Evolutionary conservation across 1,140 invertebrate species (phyloP), one percentile per base, ranked within the genome.

Genomic region (Mamestra configurata): DNA sequence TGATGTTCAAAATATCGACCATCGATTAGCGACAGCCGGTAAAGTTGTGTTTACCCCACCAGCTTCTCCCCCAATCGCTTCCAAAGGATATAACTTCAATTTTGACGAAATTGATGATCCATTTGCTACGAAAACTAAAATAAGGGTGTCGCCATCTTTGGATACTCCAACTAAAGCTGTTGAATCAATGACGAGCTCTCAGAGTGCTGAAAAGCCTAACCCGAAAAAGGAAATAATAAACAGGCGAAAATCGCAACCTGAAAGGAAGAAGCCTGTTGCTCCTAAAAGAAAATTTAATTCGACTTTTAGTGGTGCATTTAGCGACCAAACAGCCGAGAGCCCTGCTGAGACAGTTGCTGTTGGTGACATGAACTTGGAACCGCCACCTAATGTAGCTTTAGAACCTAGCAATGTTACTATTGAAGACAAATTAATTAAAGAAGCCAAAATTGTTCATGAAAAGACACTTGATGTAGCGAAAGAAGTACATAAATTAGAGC

Each of bases 61-160:
- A 10, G 13, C 13, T 13, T 88, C 88, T 31, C 89, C 92, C 24
- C 86, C 87, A 11, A 82, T 89, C 49, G 71, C 64, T 68, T 88
- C 86, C 49, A 93, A 91, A 82, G 91, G 89, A 20, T 94, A 93
- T 80, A 91, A 92, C 76, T 90, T 93, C 51, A 91, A 93, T 80
- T 94, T 94, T 81, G 93, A 93, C 79, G 89, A 92, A 37, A 89
- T 93, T 37, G 89, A 92, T 43, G 85, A 94, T 80, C 93, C 93
- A 24, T 94, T 94, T 88, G 90, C 91, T 7, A 92, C 92, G 7
- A 94, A 93, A 86, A 89, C 85, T 20, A 92, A 89, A 79, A 92
- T 92, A 18, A 88, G 89, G 77, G 70, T 84, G 61, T 93, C 93
- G 18, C 92, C 91, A 18, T 71, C 89, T 59, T 80, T 82, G 31